Base-by-base conservation (phyloP, 2,797 vertebrate species). In the Sylvilagus floridanus region DNA sequence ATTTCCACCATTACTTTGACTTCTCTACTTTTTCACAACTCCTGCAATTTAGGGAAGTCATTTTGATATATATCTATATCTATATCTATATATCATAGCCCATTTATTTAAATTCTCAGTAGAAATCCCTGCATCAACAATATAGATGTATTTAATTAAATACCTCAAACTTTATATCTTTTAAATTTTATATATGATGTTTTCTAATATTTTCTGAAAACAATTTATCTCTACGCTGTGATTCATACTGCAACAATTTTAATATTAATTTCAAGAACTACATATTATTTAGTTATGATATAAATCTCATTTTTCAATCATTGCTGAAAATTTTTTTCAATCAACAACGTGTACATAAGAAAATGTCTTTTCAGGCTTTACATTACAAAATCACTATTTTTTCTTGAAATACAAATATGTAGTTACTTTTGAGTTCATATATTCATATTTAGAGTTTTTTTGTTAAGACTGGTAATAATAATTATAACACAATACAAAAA, bases 381-480 rank as follows among this genome's bases (percentile, higher is more conserved):
- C 21, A n/a, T 91, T 76, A 96, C 16, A 94, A 88, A 88, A 73
- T 90, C 69, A 96, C 72, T 30, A 88, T 73, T 95, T 95, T 94
- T 90, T 19, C 26, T 86, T 75, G 54, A 83, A 94, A 91, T 85
- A 91, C 16, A 94, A 92, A 69, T 81, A 95, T 72, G 7, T 21
- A 60, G 24, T 5, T 71, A 79, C 4, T 88, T 92, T 75, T 26
- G 7, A 85, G 6, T 9, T 78, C 71, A 83, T 26, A 30, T 66
- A 63, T 30, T 92, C 52, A 73, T n/a, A 73, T 68, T 88, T 69
- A 85, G 8, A 69, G 52, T 28, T 28, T 72, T 35, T 75, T 86
- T 88, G 52, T 88, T 87, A 88, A 88, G 17, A 14, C n/a, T 95
- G 26, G 14, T 13, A 92, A 81, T 26, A 90, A 79, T 90, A 85